A percentile compares a stretch with the other conserved stretches of the same genome.
phyloP scores from a whole-genome alignment of 2,113 vertebrate species.

The Coptodon bakossiorum region DNA sequence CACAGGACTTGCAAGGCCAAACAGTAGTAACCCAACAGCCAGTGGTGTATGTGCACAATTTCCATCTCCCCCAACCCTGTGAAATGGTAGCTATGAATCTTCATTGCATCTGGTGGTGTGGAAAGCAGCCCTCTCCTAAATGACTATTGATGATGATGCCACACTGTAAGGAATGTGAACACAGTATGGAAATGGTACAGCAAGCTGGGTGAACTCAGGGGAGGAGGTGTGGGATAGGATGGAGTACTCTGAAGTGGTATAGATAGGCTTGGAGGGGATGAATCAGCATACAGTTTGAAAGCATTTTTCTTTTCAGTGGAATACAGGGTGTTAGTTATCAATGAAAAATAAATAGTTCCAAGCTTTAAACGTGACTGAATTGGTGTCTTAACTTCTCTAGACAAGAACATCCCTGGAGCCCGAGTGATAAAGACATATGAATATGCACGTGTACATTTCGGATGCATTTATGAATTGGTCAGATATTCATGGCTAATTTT shows the following conservation, averaged over 20 bases:
- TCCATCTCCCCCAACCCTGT: constrained; percentile 26
- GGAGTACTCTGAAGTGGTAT: neutral
- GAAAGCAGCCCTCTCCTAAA: constrained; percentile 66
- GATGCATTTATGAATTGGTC: neutral
- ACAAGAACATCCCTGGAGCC: neutral
- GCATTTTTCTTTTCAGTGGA: neutral
- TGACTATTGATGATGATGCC: constrained; percentile 76
- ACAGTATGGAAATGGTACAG: constrained; percentile 50
- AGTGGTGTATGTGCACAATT: constrained; percentile 53
- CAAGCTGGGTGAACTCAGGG: constrained; percentile 4
- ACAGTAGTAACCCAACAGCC: constrained; percentile 39
- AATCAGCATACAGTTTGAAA: constrained; percentile 18
- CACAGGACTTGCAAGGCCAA: constrained; percentile 59
- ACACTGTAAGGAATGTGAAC: constrained; percentile 60
- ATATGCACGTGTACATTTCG: neutral
- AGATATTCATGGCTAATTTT: neutral
- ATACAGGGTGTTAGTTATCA: neutral
- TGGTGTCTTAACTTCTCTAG: neutral
- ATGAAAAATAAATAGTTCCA: neutral
- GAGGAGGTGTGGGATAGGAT: neutral
- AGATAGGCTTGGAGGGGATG: neutral
- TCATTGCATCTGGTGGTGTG: constrained; percentile 68
- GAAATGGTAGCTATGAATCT: constrained; percentile 76
- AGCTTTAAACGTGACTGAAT: neutral
- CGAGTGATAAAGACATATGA: neutral